Percentiles rank a stretch among this genome's conserved stretches.
Conservation (phyloP, 1,140 invertebrate species). For the Pomacea maculata region DNA sequence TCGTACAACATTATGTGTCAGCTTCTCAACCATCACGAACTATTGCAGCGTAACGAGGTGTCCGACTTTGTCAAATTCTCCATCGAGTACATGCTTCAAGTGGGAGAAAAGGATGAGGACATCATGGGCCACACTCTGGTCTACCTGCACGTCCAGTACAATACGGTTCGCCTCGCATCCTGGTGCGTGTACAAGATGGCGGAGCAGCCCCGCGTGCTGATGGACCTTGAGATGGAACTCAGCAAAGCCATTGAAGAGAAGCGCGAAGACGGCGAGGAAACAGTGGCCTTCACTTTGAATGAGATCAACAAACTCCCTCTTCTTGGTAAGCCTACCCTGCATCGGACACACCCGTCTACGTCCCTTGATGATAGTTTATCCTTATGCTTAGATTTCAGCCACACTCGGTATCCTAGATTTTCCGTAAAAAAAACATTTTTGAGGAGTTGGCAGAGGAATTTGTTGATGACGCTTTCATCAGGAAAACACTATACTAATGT, state of each 20-base stretch:
- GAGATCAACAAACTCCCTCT: constrained; percentile 59
- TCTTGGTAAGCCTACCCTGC: constrained; percentile 51
- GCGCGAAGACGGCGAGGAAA: constrained; percentile 31
- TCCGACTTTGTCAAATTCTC: constrained; percentile 63
- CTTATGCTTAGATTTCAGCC: too few species aligned
- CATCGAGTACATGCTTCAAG: constrained; percentile 55
- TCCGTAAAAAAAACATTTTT: too few species aligned
- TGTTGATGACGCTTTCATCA: too few species aligned
- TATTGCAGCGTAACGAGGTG: constrained; percentile 53
- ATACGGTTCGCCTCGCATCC: constrained; percentile 61
- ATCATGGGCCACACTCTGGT: constrained; percentile 65
- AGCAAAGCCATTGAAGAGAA: constrained; percentile 41
- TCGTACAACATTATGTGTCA: constrained; percentile 55
- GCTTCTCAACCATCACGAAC: constrained; percentile 50
- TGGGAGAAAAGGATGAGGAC: constrained; percentile 57
- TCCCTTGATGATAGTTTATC: too few species aligned
- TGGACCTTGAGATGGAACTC: constrained; percentile 51
- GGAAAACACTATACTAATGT: too few species aligned
- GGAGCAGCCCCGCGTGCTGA: constrained; percentile 46
- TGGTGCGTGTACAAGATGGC: constrained; percentile 60
- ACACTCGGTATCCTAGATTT: too few species aligned
- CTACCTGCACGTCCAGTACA: constrained; percentile 66
- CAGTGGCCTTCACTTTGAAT: constrained; percentile 48
- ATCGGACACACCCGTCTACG: too few species aligned
- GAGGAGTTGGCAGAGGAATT: too few species aligned